These are phyloP conservation scores for Ormyrus pomaceus DNA, from an alignment of 2,888 invertebrate species.

Conservation along the genomic window DNA sequence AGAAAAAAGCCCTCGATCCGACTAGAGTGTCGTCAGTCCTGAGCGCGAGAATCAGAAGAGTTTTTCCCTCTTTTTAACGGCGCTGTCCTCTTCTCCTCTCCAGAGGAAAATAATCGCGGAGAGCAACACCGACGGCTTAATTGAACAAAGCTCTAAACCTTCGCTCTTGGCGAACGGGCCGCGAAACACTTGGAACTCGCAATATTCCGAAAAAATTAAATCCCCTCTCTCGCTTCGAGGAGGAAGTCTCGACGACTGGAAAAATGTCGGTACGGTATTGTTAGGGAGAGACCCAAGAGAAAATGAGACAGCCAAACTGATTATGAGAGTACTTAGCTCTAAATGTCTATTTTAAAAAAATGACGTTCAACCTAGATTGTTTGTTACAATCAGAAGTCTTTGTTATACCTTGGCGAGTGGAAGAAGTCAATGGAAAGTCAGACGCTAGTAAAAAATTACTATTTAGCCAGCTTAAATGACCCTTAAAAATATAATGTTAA, in stretches of 20 bases:
- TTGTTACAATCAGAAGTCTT: too few species aligned
- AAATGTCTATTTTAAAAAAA: too few species aligned
- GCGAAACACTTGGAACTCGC: slow-evolving; percentile 67
- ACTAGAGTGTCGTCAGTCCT: slow-evolving; percentile 50
- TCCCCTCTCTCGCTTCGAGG: slow-evolving; percentile 55
- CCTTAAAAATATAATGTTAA: too few species aligned
- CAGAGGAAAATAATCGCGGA: slow-evolving; percentile 73
- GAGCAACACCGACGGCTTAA: slow-evolving; percentile 66
- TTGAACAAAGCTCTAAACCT: slow-evolving; percentile 74
- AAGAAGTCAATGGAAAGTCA: too few species aligned
- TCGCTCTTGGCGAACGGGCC: slow-evolving; percentile 60
- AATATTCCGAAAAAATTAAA: slow-evolving; percentile 72
- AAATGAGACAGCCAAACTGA: slow-evolving; percentile 35
- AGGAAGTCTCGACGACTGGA: slow-evolving; percentile 36
- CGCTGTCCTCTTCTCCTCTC: slow-evolving; percentile 63
- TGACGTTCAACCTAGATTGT: too few species aligned
- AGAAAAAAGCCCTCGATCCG: slow-evolving; percentile 52
- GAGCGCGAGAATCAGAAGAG: slow-evolving; percentile 59
- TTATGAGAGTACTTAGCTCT: slow-evolving; percentile 8
- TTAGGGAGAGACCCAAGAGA: slow-evolving; percentile 42
- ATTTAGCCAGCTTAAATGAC: too few species aligned
- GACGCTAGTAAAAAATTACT: too few species aligned
- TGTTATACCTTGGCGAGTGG: too few species aligned
- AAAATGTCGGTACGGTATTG: slow-evolving; percentile 47
- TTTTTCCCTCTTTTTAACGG: slow-evolving; percentile 65